Percentiles rank a stretch among this genome's conserved stretches.
These are phyloP conservation scores for Cyclopterus lumpus DNA, from an alignment of 2,797 vertebrate species.

Conservation along the genomic window DNA sequence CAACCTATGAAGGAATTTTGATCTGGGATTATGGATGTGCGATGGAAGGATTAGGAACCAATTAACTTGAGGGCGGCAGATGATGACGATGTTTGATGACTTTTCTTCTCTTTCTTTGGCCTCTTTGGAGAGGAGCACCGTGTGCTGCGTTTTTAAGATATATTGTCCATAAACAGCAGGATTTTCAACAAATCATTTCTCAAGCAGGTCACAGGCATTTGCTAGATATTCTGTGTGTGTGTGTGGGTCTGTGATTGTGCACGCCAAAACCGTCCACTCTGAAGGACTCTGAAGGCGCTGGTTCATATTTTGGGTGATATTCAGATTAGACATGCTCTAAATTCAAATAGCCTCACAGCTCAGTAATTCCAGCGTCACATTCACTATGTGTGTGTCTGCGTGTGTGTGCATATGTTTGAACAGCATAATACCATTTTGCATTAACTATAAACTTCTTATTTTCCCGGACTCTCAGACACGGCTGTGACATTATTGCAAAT, in stretches of 20 bases:
- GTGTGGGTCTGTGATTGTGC: conserved; percentile 6
- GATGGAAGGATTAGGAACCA: conserved; percentile 70
- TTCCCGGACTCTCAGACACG: conserved; percentile 31
- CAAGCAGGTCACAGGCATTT: conserved; percentile 48
- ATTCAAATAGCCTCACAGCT: conserved; percentile 60
- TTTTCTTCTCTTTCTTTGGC: conserved; percentile 47
- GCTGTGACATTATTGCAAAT: conserved; percentile 68
- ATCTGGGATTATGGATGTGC: conserved; percentile 66
- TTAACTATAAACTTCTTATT: conserved; percentile 51
- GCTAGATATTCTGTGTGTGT: conserved; percentile 28
- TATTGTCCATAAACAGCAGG: conserved; percentile 51
- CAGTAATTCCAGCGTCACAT: conserved; percentile 42
- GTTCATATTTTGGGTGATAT: conserved; percentile 62
- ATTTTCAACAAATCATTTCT: conserved; percentile 56
- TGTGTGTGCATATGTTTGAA: conserved; percentile 39
- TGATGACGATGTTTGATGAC: conserved; percentile 61
- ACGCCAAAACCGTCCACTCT: conserved; percentile 40
- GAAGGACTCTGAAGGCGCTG: conserved; percentile 21
- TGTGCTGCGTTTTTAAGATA: conserved; percentile 48
- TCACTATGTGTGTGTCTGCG: neutral
- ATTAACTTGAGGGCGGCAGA: conserved; percentile 60
- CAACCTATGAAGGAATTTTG: conserved; percentile 52
- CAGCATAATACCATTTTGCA: conserved; percentile 40
- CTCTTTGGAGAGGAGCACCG: conserved; percentile 25
- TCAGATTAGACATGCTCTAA: conserved; percentile 63